Conservation (phyloP, 2,888 invertebrate species). For the Chydorus sphaericus region DNA sequence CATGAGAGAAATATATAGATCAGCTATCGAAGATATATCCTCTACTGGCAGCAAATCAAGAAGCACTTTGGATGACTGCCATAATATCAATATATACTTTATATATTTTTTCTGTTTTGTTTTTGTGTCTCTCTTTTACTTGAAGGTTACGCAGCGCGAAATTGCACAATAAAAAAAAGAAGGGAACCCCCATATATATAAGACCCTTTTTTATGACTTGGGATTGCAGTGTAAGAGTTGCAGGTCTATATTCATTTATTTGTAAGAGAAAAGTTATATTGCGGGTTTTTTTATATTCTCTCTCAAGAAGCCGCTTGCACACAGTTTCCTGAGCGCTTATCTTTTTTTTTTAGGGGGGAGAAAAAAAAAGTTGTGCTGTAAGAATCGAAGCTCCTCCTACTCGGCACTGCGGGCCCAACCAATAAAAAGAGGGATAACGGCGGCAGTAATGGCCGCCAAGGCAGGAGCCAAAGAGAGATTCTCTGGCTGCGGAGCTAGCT, state of each 20-base stretch:
- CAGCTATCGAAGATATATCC: constrained; percentile 1
- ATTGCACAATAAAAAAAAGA: background rate
- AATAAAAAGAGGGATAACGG: constrained; percentile 7
- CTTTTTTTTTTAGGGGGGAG: background rate
- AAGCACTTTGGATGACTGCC: constrained; percentile 7
- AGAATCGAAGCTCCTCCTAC: constrained; percentile 4
- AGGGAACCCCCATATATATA: background rate
- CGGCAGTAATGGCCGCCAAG: constrained; percentile 12
- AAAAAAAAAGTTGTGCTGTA: background rate
- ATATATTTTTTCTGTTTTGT: too few species aligned
- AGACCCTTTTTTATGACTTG: background rate
- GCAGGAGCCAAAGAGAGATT: constrained; percentile 1
- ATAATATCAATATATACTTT: too few species aligned
- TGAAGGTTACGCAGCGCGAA: background rate
- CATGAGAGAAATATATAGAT: background rate
- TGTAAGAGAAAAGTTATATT: constrained; percentile 1
- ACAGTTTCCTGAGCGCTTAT: too few species aligned
- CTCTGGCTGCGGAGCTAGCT: too few species aligned
- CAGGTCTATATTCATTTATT: constrained; percentile 8
- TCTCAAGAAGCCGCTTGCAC: background rate
- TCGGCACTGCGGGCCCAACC: constrained; percentile 1
- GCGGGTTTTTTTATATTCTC: background rate
- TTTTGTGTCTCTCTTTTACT: too few species aligned
- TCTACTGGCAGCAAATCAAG: constrained; percentile 6
- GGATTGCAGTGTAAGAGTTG: too few species aligned